Evolutionary conservation across 2,888 invertebrate species (phyloP).

Genomic region (Mythimna loreyi): DNA sequence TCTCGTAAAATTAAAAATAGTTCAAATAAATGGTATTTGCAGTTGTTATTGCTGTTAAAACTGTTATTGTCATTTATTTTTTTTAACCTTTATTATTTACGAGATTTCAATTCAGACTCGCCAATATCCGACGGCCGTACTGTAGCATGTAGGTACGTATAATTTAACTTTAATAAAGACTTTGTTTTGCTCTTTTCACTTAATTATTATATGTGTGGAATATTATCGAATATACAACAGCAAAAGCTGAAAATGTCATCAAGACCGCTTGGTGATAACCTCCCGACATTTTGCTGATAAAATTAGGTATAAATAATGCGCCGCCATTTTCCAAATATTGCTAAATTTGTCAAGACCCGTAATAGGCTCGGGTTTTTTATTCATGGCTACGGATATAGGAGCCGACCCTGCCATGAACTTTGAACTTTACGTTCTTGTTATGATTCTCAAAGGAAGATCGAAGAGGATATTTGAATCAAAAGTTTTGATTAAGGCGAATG

Average conservation of each 20-base stretch:
- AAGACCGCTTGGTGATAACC: conserved; percentile 36
- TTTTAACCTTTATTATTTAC: no score
- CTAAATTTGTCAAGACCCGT: conserved; percentile 41
- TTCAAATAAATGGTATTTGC: no score
- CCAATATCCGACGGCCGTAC: no score
- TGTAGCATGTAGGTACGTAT: no score
- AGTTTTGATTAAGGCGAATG: neutral
- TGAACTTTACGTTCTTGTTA: conserved; percentile 31
- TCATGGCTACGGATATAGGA: conserved; percentile 39
- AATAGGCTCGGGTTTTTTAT: conserved; percentile 50
- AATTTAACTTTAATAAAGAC: no score
- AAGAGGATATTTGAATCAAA: neutral
- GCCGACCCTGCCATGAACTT: conserved; percentile 41
- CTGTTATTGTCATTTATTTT: no score
- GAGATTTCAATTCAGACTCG: no score
- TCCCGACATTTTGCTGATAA: conserved; percentile 46
- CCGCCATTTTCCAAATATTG: conserved; percentile 34
- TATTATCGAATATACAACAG: neutral
- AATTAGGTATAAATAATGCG: conserved; percentile 42
- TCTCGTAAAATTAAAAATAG: no score
- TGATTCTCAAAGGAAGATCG: conserved; percentile 1
- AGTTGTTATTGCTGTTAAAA: no score
- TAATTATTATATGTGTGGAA: neutral
- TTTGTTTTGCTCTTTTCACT: neutral
- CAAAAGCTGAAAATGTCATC: neutral